These are phyloP conservation scores for Parnassius smintheus DNA, from an alignment of 2,888 invertebrate species.

Conservation along the genomic window DNA sequence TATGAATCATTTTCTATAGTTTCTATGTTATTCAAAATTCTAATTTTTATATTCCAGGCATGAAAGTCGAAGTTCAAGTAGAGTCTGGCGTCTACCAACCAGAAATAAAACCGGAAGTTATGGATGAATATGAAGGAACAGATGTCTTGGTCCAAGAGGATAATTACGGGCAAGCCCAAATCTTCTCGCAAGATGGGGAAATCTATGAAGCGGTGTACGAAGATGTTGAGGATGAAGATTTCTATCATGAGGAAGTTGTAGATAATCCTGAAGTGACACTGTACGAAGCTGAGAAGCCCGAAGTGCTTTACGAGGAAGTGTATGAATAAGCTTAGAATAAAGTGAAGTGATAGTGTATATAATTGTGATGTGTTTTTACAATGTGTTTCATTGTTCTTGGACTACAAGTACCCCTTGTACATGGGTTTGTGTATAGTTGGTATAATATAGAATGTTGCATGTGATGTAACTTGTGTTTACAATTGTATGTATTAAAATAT, in stretches of 20 bases:
- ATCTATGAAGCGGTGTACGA: slow-evolving; percentile 33
- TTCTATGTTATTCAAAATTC: too few relatives aligned
- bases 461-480: too few relatives aligned
- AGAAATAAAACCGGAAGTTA: slow-evolving; percentile 20
- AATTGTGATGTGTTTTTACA: background rate
- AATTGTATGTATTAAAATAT: too few relatives aligned
- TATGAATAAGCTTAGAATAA: slow-evolving; percentile 29
- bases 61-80: slow-evolving; percentile 31
- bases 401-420: too few relatives aligned
- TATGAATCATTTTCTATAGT: too few relatives aligned
- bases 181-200: slow-evolving; percentile 28
- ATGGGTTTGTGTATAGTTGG: too few relatives aligned
- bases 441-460: too few relatives aligned
- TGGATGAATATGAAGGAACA: slow-evolving; percentile 14
- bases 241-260: slow-evolving; percentile 31
- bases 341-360: background rate
- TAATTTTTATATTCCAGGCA: slow-evolving; percentile 14
- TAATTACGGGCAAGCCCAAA: slow-evolving; percentile 24
- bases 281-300: slow-evolving; percentile 33
- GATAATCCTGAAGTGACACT: slow-evolving; percentile 29
- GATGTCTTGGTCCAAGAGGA: slow-evolving; percentile 11
- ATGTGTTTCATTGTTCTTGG: too few relatives aligned
- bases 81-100: slow-evolving; percentile 27
- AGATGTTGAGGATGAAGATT: slow-evolving; percentile 13
- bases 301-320: slow-evolving; percentile 39